Percentiles rank a stretch among this genome's conserved stretches.
Evolutionary conservation across 2,888 invertebrate species (phyloP).

Genomic region (Lasioglossum pauxillum): DNA sequence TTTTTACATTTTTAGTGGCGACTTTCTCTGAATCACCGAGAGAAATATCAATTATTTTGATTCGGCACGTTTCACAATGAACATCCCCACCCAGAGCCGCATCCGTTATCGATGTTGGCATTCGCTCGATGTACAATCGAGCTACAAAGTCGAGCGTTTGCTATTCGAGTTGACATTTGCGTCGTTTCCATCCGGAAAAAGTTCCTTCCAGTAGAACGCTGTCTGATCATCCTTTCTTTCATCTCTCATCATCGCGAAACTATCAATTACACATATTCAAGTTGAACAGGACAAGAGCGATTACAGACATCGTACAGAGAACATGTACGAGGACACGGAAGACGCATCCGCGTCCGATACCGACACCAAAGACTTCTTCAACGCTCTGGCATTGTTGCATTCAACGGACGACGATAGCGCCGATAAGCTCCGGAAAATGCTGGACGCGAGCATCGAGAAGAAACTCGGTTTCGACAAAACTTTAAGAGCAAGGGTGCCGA

Average conservation of each 20-base stretch:
- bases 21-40: conserved; percentile 8
- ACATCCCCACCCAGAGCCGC: conserved; percentile 62
- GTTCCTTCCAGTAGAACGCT: background rate
- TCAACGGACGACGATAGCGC: conserved; percentile 74
- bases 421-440: conserved; percentile 72
- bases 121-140: conserved; percentile 31
- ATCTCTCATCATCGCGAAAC: background rate
- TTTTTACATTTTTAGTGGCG: too few species aligned
- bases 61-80: conserved; percentile 70
- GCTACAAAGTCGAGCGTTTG: conserved; percentile 31
- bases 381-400: conserved; percentile 73
- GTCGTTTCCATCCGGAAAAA: conserved; percentile 14
- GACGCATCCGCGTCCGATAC: conserved; percentile 15
- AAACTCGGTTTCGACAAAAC: conserved; percentile 58
- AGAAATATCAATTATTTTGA: conserved; percentile 67
- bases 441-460: conserved; percentile 69
- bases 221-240: background rate
- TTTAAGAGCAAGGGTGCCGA: conserved; percentile 59
- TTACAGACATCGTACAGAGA: background rate
- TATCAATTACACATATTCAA: background rate
- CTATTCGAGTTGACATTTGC: conserved; percentile 24
- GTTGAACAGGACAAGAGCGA: background rate
- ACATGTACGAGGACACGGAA: conserved; percentile 66
- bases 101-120: conserved; percentile 13
- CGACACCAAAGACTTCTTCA: conserved; percentile 70